phyloP scores from a whole-genome alignment of 2,113 vertebrate genomes.

The Potamarius usumacintae region DNA sequence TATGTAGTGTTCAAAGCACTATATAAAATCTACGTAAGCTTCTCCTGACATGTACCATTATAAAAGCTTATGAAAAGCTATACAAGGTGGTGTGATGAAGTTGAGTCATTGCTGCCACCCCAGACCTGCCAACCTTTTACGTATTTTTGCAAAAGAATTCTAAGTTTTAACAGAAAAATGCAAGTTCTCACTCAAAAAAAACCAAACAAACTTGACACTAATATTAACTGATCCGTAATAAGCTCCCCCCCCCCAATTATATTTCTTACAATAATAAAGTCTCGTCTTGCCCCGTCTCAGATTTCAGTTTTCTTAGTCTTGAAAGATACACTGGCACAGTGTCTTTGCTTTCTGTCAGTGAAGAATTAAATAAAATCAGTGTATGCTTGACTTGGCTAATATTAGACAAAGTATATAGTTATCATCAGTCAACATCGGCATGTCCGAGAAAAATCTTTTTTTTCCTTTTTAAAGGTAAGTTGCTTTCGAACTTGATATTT shows the following conservation, averaged over 20 bases:
- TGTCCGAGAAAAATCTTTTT: neutral
- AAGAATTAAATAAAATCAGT: neutral
- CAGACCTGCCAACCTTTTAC: neutral
- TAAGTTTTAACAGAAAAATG: neutral
- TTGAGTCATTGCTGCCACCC: neutral
- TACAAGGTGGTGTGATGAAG: neutral
- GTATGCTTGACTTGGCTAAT: neutral
- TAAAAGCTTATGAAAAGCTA: neutral
- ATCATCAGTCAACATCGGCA: neutral
- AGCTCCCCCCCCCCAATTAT: neutral
- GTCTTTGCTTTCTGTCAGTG: neutral
- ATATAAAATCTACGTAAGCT: neutral
- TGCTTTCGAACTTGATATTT: neutral
- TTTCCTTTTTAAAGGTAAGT: neutral
- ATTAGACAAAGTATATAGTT: neutral
- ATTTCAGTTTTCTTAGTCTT: too few species aligned
- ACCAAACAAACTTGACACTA: too few species aligned
- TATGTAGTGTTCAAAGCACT: neutral
- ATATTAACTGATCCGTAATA: neutral
- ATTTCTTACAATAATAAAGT: neutral
- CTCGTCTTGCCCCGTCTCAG: too few species aligned
- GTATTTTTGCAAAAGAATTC: neutral
- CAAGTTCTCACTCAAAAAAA: too few species aligned
- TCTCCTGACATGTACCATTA: neutral
- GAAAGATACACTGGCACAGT: too few species aligned